phyloP scores from a whole-genome alignment of 2,888 invertebrate genomes.

The Parapristionchus giblindavisi region DNA sequence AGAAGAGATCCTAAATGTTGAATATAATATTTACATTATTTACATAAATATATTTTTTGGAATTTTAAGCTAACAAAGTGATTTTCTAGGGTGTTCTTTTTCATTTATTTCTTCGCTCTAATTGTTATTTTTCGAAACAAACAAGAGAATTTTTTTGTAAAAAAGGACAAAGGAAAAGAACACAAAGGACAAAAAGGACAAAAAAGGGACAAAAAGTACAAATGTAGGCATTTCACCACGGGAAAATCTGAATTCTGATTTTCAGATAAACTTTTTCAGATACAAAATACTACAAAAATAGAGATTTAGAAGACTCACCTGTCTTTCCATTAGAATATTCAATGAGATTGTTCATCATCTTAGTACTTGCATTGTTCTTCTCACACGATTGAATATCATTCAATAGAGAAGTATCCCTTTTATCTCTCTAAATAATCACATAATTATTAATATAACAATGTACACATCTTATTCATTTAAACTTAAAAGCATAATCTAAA shows the following conservation, averaged over 20 bases:
- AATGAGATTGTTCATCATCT: neutral
- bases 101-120: neutral
- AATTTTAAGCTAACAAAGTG: neutral
- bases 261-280: too few species aligned
- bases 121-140: too few species aligned
- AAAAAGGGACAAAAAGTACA: too few species aligned
- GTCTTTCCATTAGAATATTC: neutral
- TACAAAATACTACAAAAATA: too few species aligned
- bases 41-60: neutral
- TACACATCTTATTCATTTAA: too few species aligned
- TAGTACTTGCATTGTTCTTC: neutral
- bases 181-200: too few species aligned
- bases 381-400: neutral
- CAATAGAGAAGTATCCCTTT: neutral
- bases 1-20: neutral
- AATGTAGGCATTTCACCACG: too few species aligned
- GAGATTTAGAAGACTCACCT: too few species aligned
- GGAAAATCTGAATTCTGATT: too few species aligned
- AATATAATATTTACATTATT: neutral
- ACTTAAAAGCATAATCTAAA: too few species aligned
- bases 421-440: neutral
- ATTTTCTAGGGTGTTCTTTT: neutral
- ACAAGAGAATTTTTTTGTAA: too few species aligned
- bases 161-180: too few species aligned
- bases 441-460: constrained; percentile 3